A percentile compares a stretch with the other conserved stretches of the same genome.
Conservation (phyloP, 2,113 vertebrate genomes). For the Apteryx owenii region DNA sequence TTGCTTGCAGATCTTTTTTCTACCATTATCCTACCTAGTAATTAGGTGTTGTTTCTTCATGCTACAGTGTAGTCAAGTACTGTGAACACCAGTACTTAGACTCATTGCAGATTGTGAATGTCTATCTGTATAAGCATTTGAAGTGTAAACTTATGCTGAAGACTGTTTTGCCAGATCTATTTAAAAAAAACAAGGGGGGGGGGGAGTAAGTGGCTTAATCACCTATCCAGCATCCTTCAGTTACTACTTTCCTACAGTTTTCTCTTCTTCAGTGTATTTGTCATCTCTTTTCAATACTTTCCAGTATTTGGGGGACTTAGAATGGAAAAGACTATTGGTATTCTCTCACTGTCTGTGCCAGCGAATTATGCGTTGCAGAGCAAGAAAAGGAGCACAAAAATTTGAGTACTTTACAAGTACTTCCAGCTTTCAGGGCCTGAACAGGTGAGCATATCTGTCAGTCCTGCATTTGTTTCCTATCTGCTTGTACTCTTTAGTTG, state of each 20-base stretch:
- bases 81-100: neutral
- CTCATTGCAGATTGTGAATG: neutral
- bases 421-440: neutral
- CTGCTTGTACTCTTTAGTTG: neutral
- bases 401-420: neutral
- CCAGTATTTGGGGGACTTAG: neutral
- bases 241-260: neutral
- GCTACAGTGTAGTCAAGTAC: neutral
- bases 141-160: neutral
- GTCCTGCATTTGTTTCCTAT: neutral
- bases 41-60: neutral
- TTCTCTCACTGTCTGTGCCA: neutral
- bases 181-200: neutral
- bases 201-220: neutral
- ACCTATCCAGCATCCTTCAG: neutral
- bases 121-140: neutral
- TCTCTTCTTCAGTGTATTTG: neutral
- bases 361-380: neutral
- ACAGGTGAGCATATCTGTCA: neutral
- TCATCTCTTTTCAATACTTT: neutral
- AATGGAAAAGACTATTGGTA: neutral
- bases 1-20: neutral
- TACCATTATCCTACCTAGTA: neutral
- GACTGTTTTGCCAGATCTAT: neutral
- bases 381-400: neutral